Conservation (phyloP, 2,113 vertebrate species). For the Scytalopus superciliaris region DNA sequence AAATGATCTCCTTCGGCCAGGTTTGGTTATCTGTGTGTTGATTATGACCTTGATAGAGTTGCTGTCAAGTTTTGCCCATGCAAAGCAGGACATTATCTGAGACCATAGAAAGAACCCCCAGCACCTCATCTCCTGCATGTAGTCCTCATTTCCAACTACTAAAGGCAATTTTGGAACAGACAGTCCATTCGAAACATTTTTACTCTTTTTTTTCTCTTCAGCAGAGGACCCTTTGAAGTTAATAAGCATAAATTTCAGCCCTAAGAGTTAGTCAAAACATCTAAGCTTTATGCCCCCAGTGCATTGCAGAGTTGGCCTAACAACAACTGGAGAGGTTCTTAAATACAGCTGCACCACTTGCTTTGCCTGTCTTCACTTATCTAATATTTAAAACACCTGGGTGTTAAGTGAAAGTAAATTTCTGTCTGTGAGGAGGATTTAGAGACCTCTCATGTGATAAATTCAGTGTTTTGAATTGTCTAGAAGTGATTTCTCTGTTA, state of each 20-base stretch:
- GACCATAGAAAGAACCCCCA: no score
- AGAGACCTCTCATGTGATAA: not conserved
- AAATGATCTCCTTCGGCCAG: not conserved
- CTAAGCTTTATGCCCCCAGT: not conserved
- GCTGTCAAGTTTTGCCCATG: not conserved
- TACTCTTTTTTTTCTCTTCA: not conserved
- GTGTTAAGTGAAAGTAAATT: not conserved
- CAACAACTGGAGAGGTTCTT: not conserved
- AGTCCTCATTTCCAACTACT: not conserved
- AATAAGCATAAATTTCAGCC: not conserved
- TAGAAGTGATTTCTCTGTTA: not conserved
- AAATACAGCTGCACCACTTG: not conserved
- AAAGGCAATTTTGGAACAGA: not conserved
- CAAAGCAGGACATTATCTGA: not conserved
- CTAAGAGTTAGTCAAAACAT: not conserved
- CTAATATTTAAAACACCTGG: not conserved
- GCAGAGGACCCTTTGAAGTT: not conserved
- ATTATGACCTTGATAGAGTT: not conserved
- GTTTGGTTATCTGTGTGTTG: not conserved
- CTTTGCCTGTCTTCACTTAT: not conserved
- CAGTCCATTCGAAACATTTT: not conserved
- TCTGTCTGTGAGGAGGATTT: not conserved
- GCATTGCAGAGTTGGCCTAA: not conserved
- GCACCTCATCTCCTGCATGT: no score
- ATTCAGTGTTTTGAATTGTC: not conserved